Evolutionary conservation across 2,888 invertebrate genomes (phyloP).

Genomic region (Lottia gigantea): DNA sequence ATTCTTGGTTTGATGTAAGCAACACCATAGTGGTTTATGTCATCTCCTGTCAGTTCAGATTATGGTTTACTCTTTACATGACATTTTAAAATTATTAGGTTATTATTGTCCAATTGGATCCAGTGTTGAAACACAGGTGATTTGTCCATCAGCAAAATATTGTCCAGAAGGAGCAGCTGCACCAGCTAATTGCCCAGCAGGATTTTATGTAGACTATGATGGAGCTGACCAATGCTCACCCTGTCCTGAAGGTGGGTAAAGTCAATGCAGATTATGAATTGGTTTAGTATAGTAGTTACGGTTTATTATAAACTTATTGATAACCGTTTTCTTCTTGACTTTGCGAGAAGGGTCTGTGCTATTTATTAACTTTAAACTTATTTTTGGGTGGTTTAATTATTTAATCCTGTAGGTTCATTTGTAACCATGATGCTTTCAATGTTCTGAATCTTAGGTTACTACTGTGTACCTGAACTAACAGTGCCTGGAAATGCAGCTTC

Average conservation of each 20-base stretch:
- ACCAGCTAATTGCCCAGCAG: slow-evolving; percentile 56
- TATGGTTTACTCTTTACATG: too few relatives aligned
- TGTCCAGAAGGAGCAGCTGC: slow-evolving; percentile 57
- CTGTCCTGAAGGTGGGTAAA: slow-evolving; percentile 59
- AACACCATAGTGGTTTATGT: too few relatives aligned
- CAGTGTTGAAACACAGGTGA: slow-evolving; percentile 52
- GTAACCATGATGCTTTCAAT: not conserved
- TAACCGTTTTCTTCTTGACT: too few relatives aligned
- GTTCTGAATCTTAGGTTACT: slow-evolving; percentile 49
- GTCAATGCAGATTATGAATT: not conserved
- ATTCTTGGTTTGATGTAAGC: too few relatives aligned
- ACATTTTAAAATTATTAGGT: too few relatives aligned
- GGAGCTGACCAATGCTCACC: slow-evolving; percentile 46
- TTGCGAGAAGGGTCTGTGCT: too few relatives aligned
- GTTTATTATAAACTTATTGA: too few relatives aligned
- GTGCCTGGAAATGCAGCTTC: slow-evolving; percentile 47
- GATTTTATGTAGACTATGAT: slow-evolving; percentile 53
- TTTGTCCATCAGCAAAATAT: slow-evolving; percentile 61
- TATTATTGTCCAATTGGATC: slow-evolving; percentile 65
- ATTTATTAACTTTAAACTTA: too few relatives aligned
- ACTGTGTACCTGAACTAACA: slow-evolving; percentile 60
- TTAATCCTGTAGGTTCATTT: too few relatives aligned
- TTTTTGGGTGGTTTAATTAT: too few relatives aligned
- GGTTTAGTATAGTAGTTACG: not conserved
- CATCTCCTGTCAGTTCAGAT: too few relatives aligned